These are phyloP conservation scores for Bruchidius siliquastri DNA, from an alignment of 2,888 invertebrate genomes.

Conservation along the genomic window DNA sequence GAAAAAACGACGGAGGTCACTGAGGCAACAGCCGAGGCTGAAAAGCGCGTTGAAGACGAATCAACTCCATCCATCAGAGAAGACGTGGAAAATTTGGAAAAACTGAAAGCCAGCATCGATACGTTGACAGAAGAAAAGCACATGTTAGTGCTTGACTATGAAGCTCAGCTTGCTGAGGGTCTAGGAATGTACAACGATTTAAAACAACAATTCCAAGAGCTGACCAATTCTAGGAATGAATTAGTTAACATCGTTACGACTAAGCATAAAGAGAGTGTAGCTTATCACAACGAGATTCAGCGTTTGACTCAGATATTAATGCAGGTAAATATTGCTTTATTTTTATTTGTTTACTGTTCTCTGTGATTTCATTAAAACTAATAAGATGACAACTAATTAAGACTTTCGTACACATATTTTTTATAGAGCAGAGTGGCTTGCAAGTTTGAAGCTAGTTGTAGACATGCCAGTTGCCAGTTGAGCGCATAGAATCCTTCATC, in stretches of 20 bases:
- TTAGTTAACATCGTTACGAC: conserved; percentile 67
- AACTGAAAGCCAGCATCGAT: background rate
- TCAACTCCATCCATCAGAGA: background rate
- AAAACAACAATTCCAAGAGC: conserved; percentile 35
- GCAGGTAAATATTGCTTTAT: background rate
- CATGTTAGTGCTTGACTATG: background rate
- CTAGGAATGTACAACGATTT: conserved; percentile 26
- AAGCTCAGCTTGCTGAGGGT: conserved; percentile 18
- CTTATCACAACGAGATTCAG: conserved; percentile 83
- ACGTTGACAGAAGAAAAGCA: background rate
- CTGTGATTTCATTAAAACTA: no score
- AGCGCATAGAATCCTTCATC: no score
- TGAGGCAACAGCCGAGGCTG: background rate
- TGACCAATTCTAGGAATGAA: conserved; percentile 61
- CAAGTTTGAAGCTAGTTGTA: no score
- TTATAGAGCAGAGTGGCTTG: no score
- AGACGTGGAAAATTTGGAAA: background rate
- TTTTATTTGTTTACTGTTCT: background rate
- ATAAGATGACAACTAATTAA: no score
- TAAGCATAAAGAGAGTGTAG: conserved; percentile 80
- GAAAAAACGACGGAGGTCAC: background rate
- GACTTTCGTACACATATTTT: no score
- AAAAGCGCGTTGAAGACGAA: background rate
- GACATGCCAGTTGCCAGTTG: no score
- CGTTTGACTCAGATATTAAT: conserved; percentile 60